A percentile compares a stretch with the other conserved stretches of the same genome.
These are phyloP conservation scores for Alviniconcha marisindica DNA, from an alignment of 1,140 invertebrate species.

Conservation along the genomic window DNA sequence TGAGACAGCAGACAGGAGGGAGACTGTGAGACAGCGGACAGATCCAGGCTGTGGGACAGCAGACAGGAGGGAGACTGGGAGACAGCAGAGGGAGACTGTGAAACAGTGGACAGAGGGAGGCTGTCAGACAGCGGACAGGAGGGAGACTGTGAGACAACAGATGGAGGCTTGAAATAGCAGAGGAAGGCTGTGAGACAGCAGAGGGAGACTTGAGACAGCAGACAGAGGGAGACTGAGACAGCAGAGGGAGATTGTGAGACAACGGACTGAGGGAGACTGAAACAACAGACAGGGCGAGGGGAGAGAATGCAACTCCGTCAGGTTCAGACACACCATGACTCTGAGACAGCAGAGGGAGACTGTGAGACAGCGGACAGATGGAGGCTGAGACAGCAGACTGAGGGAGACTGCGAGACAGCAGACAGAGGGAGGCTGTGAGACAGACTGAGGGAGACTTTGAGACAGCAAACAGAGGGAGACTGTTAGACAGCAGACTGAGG, in stretches of 20 bases:
- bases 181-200: too few species aligned
- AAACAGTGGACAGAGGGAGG: neutral
- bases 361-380: neutral
- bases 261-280: neutral
- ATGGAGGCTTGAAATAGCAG: neutral
- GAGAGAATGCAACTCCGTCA: neutral
- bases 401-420: neutral
- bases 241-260: neutral
- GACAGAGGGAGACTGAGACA: too few species aligned
- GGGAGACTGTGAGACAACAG: neutral
- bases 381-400: neutral
- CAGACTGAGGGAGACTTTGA: neutral
- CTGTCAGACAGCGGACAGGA: too few species aligned
- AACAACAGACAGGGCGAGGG: neutral
- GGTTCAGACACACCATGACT: slow-evolving; percentile 16
- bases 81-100: neutral
- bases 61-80: too few species aligned
- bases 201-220: too few species aligned
- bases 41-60: neutral
- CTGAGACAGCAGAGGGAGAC: neutral
- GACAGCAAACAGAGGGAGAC: too few species aligned
- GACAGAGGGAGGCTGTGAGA: neutral
- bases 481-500: too few species aligned
- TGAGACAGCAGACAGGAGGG: neutral
- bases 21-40: neutral